phyloP scores from a whole-genome alignment of 2,888 invertebrate species.

The Pristionchus exspectatus region DNA sequence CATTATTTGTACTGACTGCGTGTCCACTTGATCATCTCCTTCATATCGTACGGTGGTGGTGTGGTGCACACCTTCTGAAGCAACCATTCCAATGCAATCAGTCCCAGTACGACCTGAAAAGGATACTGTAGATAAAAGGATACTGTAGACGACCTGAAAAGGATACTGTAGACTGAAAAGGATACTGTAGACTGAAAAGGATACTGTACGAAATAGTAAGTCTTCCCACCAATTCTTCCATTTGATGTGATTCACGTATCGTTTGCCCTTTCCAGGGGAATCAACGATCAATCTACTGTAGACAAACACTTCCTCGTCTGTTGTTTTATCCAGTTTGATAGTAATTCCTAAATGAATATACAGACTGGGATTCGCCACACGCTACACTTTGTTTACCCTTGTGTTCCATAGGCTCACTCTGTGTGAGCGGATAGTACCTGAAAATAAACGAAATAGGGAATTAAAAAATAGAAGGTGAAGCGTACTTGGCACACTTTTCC shows the following conservation, averaged over 20 bases:
- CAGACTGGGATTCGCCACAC: neutral
- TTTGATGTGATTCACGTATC: neutral
- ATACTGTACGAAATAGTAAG: neutral
- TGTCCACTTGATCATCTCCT: slow-evolving; percentile 23
- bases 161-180: neutral
- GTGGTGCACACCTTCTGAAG: neutral
- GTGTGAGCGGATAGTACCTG: neutral
- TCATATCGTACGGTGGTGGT: neutral
- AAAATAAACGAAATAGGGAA: neutral
- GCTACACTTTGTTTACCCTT: neutral
- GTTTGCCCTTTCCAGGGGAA: neutral
- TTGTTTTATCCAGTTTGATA: neutral
- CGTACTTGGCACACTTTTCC: slow-evolving; percentile 51
- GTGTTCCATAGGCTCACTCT: neutral
- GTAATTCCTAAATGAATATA: neutral
- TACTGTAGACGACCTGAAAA: too few relatives aligned
- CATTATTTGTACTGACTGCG: neutral
- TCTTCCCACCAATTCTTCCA: slow-evolving; percentile 26
- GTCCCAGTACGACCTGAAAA: slow-evolving; percentile 3
- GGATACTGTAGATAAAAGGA: too few relatives aligned
- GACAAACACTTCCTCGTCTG: neutral
- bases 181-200: too few relatives aligned
- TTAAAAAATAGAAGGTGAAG: neutral
- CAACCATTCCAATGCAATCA: neutral
- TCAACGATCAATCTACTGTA: neutral